Evolutionary conservation across 2,797 vertebrate species (phyloP).

Genomic region (Argentina silus): DNA sequence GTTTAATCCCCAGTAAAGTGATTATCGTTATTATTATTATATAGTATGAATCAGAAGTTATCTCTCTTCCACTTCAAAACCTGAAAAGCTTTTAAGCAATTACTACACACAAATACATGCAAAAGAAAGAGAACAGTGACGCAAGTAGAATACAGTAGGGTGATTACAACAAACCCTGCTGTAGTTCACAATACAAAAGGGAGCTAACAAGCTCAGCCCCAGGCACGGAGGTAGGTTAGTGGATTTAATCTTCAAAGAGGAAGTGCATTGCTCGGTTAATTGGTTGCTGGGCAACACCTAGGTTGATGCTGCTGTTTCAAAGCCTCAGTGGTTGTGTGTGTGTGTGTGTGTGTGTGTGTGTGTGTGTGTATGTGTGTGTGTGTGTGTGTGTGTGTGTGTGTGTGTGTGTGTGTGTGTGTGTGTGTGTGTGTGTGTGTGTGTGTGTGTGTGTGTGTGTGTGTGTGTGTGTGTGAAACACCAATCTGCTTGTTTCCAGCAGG

Average conservation of each 20-base stretch:
- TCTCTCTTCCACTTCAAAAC: too few relatives aligned
- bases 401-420: neutral
- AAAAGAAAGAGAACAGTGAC: neutral
- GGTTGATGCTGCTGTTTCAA: slow-evolving; percentile 34
- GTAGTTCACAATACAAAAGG: neutral
- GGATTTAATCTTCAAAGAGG: slow-evolving; percentile 44
- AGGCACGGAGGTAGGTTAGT: slow-evolving; percentile 8
- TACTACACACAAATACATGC: too few relatives aligned
- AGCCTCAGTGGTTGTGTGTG: neutral
- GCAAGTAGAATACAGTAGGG: neutral
- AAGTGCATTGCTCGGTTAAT: slow-evolving; percentile 44
- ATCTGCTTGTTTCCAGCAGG: slow-evolving; percentile 29
- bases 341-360: too few relatives aligned
- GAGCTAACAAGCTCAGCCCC: neutral
- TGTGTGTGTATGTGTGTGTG: too few relatives aligned
- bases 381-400: too few relatives aligned
- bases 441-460: too few relatives aligned
- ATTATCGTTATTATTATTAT: too few relatives aligned
- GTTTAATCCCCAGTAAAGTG: too few relatives aligned
- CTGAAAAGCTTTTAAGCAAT: too few relatives aligned
- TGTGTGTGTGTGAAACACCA: slow-evolving; percentile 20
- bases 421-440: too few relatives aligned
- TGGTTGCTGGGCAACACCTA: slow-evolving; percentile 52
- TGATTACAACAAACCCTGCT: neutral
- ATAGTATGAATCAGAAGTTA: too few relatives aligned